Conservation (phyloP, 2,113 vertebrate species). For the Eublepharis macularius region DNA sequence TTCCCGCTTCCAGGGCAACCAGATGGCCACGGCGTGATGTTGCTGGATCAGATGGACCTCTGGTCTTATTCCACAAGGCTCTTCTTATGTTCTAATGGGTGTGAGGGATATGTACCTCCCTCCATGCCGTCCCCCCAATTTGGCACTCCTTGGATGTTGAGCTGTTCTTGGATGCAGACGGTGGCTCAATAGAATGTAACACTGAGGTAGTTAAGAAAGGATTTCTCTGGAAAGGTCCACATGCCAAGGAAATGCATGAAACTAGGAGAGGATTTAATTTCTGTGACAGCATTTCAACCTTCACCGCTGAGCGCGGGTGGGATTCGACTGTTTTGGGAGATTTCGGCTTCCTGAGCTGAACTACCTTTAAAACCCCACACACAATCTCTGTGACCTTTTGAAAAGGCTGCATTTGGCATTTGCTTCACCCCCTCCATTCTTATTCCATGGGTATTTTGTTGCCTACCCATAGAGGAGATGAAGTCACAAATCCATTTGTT, state of each 20-base stretch:
- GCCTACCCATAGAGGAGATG: background rate
- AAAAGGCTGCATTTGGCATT: conserved; percentile 34
- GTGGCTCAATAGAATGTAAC: background rate
- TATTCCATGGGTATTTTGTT: background rate
- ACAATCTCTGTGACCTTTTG: conserved; percentile 16
- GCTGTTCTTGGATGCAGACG: too few relatives aligned
- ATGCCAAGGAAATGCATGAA: background rate
- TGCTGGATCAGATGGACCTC: too few relatives aligned
- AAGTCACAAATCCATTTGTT: background rate
- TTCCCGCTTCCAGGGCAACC: too few relatives aligned
- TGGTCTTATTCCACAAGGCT: too few relatives aligned
- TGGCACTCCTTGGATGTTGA: too few relatives aligned
- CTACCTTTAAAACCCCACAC: background rate
- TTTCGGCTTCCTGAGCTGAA: background rate
- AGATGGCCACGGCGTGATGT: too few relatives aligned
- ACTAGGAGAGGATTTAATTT: background rate
- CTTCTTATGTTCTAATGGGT: too few relatives aligned
- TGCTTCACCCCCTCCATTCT: conserved; percentile 8
- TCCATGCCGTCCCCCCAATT: too few relatives aligned
- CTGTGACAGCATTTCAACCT: background rate
- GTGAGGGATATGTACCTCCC: too few relatives aligned
- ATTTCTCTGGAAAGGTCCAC: background rate
- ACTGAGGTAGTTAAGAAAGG: background rate
- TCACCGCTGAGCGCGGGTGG: background rate
- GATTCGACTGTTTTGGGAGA: background rate